phyloP scores from a whole-genome alignment of 2,113 vertebrate genomes.

The Gnathonemus echidnorhynchus region DNA sequence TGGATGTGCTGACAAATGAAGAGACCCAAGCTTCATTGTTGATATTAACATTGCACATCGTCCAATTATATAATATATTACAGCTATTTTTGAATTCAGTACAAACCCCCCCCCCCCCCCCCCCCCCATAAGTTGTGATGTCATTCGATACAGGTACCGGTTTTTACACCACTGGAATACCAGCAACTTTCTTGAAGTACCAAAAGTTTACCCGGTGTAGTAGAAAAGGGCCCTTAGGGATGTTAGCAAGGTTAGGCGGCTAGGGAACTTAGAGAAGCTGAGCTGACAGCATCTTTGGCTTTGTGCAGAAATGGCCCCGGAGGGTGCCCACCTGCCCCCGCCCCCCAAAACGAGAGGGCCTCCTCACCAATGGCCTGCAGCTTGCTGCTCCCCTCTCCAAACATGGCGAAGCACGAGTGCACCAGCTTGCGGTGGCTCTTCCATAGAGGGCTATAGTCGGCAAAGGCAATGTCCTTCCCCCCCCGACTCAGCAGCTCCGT shows the following conservation, averaged over 20 bases:
- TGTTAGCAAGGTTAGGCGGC: not conserved
- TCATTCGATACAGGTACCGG: not conserved
- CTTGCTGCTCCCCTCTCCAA: slow-evolving; percentile 54
- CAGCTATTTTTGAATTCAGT: not conserved
- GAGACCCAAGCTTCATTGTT: not conserved
- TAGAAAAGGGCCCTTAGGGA: not conserved
- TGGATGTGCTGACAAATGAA: not conserved
- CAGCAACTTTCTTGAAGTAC: not conserved
- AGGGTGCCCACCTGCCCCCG: not conserved
- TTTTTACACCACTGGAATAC: not conserved
- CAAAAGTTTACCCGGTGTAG: not conserved
- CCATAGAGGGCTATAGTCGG: slow-evolving; percentile 60
- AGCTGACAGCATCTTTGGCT: not conserved
- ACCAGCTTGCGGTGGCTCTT: slow-evolving; percentile 58
- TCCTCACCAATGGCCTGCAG: slow-evolving; percentile 59
- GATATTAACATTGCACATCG: not conserved
- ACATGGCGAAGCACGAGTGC: slow-evolving; percentile 58
- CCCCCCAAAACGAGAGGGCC: not conserved
- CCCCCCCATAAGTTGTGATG: not conserved
- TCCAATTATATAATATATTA: not conserved
- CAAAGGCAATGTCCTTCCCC: slow-evolving; percentile 65
- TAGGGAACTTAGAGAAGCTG: not conserved
- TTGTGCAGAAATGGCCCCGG: not conserved
- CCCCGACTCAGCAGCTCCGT: slow-evolving; percentile 59
- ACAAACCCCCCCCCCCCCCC: not conserved